A percentile compares a stretch with the other conserved stretches of the same genome.
These are phyloP conservation scores for Cryptotis parvus DNA, from an alignment of 2,113 vertebrate species.

Conservation along the genomic window DNA sequence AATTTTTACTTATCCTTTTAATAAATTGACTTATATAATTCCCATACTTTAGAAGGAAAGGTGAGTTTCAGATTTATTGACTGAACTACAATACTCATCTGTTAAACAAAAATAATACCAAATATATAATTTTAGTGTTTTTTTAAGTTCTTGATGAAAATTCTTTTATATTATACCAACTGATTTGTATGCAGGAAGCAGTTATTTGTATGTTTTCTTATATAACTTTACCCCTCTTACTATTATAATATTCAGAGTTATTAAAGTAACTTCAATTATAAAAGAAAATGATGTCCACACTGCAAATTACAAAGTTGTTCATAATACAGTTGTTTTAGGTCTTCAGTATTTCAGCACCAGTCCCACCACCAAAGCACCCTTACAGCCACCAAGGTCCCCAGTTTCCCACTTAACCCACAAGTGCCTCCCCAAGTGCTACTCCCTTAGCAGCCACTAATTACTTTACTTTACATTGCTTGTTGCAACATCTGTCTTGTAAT, in stretches of 20 bases:
- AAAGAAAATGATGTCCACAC: too few species aligned
- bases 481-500: too few species aligned
- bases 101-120: constrained; percentile 20
- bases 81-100: constrained; percentile 11
- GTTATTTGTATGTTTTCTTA: constrained; percentile 36
- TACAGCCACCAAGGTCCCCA: too few species aligned
- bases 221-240: not conserved
- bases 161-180: constrained; percentile 40
- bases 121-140: not conserved
- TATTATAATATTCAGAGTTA: constrained; percentile 40
- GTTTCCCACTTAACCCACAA: too few species aligned
- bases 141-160: constrained; percentile 32
- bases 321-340: too few species aligned
- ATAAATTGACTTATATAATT: constrained; percentile 19
- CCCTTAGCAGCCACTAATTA: too few species aligned
- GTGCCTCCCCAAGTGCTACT: too few species aligned
- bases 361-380: too few species aligned
- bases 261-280: constrained; percentile 43
- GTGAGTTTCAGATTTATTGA: not conserved
- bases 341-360: too few species aligned
- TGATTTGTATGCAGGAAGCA: not conserved
- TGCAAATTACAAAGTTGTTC: too few species aligned
- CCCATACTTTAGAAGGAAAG: constrained; percentile 40
- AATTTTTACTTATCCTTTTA: constrained; percentile 46
- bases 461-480: too few species aligned